Evolutionary conservation across 2,888 invertebrate genomes (phyloP).

Genomic region (Anthophora plumipes): DNA sequence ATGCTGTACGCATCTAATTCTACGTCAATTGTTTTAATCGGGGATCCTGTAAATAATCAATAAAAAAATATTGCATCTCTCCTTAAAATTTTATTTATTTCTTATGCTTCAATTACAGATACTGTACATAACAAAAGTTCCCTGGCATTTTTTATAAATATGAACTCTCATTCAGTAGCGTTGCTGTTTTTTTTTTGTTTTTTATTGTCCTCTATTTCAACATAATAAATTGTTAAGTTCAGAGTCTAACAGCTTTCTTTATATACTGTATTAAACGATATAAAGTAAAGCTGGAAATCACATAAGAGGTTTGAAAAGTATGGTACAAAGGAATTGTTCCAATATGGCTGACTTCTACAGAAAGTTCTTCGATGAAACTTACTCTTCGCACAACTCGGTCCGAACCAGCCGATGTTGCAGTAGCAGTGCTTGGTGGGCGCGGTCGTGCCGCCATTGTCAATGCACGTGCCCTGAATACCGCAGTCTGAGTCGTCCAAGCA

Average conservation of each 20-base stretch:
- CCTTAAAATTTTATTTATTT: neutral
- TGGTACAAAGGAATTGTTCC: neutral
- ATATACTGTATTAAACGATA: too few relatives aligned
- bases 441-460: slow-evolving; percentile 92
- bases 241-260: too few relatives aligned
- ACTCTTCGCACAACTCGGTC: slow-evolving; percentile 93
- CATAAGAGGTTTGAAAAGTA: neutral
- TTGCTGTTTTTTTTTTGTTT: too few relatives aligned
- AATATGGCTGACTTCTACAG: too few relatives aligned
- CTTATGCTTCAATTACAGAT: neutral
- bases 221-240: too few relatives aligned
- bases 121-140: neutral
- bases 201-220: too few relatives aligned
- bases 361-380: slow-evolving; percentile 79
- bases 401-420: slow-evolving; percentile 95
- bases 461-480: slow-evolving; percentile 93
- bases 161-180: too few relatives aligned
- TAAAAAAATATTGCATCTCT: neutral
- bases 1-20: slow-evolving; percentile 90
- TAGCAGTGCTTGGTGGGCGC: slow-evolving; percentile 94
- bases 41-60: slow-evolving; percentile 87
- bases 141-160: too few relatives aligned
- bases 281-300: too few relatives aligned
- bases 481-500: slow-evolving; percentile 94
- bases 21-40: slow-evolving; percentile 90